A percentile compares a stretch with the other conserved stretches of the same genome.
These are phyloP conservation scores for Camarhynchus parvulus DNA, from an alignment of 2,113 vertebrate species.

Conservation along the genomic window DNA sequence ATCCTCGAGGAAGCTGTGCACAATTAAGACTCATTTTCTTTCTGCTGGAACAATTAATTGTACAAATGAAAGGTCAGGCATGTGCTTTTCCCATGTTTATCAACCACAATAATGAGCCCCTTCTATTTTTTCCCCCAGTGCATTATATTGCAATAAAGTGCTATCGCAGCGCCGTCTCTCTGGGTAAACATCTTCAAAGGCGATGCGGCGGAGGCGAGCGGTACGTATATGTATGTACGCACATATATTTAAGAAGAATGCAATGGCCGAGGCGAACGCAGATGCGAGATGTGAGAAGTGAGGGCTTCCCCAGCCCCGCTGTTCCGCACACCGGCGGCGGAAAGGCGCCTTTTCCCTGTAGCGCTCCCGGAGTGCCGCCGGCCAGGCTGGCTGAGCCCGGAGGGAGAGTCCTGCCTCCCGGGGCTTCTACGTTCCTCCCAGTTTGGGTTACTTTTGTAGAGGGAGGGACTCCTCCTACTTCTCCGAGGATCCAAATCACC, in stretches of 20 bases:
- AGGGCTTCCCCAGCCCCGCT: background rate
- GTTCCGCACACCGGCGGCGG: accelerated
- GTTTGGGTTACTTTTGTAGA: background rate
- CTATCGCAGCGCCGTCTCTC: background rate
- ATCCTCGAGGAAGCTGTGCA: conserved; percentile 52
- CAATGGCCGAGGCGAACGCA: background rate
- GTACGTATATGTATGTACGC: accelerated
- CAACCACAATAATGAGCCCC: conserved; percentile 44
- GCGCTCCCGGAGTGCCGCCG: background rate
- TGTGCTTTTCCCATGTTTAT: conserved; percentile 59
- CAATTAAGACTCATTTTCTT: conserved; percentile 54
- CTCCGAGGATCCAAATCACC: background rate
- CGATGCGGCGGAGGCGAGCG: background rate
- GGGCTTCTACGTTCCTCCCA: background rate
- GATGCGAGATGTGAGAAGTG: background rate
- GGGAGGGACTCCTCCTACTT: background rate
- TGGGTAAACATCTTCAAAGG: background rate
- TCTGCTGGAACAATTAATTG: conserved; percentile 59
- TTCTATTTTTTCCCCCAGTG: conserved; percentile 14
- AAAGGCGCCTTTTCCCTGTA: background rate
- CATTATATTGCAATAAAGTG: background rate
- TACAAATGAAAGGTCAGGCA: conserved; percentile 60
- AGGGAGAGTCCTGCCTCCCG: background rate
- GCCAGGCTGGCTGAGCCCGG: background rate
- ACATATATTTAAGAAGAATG: background rate